These are phyloP conservation scores for Pristiophorus japonicus DNA, from an alignment of 2,113 vertebrate species.

Conservation along the genomic window DNA sequence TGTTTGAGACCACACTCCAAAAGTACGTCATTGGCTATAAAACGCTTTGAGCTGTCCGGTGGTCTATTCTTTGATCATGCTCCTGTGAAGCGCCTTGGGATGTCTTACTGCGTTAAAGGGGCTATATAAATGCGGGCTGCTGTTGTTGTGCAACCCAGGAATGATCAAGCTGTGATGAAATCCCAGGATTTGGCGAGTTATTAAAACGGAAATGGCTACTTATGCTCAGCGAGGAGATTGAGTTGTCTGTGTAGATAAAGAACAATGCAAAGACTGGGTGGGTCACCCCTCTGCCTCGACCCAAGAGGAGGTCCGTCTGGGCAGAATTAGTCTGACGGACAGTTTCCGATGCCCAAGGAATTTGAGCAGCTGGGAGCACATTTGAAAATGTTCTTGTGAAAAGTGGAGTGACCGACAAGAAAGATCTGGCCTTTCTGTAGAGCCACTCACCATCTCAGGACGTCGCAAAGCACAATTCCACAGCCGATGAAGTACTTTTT, in stretches of 20 bases:
- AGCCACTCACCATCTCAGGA: too few species aligned
- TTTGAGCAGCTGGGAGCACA: background rate
- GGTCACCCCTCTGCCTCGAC: background rate
- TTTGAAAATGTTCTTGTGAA: background rate
- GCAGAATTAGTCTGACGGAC: background rate
- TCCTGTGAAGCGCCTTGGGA: background rate
- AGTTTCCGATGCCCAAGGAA: background rate
- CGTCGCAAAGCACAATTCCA: too few species aligned
- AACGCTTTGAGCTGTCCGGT: too few species aligned
- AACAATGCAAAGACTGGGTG: too few species aligned
- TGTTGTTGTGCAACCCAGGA: background rate
- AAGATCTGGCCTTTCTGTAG: too few species aligned
- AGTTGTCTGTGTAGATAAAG: background rate
- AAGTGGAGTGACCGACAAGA: too few species aligned
- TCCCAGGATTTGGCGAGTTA: background rate
- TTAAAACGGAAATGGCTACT: background rate
- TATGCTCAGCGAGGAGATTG: background rate
- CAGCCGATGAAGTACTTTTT: background rate
- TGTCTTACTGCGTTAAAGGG: background rate
- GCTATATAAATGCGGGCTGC: background rate
- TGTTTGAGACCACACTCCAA: too few species aligned
- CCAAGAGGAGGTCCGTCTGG: background rate
- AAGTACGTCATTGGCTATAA: too few species aligned
- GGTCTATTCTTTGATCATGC: too few species aligned
- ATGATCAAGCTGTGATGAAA: background rate